A percentile compares a stretch with the other conserved stretches of the same genome.
These are phyloP conservation scores for Herpetotheres cachinnans DNA, from an alignment of 2,113 vertebrate species.

Conservation along the genomic window DNA sequence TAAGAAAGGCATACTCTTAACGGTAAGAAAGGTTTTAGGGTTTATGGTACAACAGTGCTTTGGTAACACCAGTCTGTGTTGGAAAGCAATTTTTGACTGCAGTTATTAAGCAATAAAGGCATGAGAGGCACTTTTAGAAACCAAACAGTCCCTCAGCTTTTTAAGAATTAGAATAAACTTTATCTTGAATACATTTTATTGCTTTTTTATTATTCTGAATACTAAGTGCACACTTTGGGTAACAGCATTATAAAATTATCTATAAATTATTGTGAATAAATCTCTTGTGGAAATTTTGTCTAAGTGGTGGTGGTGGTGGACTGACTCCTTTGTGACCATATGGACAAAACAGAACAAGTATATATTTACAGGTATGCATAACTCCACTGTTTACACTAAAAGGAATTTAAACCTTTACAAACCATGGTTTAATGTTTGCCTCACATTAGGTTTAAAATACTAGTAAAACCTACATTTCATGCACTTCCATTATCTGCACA, in stretches of 20 bases:
- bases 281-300: background rate
- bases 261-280: background rate
- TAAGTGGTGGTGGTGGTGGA: background rate
- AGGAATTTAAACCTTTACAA: background rate
- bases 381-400: background rate
- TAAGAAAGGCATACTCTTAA: background rate
- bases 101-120: background rate
- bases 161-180: background rate
- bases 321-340: background rate
- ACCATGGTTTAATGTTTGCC: background rate
- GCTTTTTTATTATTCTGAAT: background rate
- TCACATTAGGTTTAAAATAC: background rate
- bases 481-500: background rate
- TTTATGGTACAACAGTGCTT: background rate
- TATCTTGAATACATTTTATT: background rate
- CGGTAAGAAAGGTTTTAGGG: background rate
- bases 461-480: background rate
- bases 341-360: accelerated
- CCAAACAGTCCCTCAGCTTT: background rate
- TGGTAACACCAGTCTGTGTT: background rate
- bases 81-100: background rate
- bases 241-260: background rate
- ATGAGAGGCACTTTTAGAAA: background rate
- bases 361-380: background rate
- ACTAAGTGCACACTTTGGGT: background rate